phyloP scores from a whole-genome alignment of 2,888 invertebrate genomes.

The Ochropacha duplaris region DNA sequence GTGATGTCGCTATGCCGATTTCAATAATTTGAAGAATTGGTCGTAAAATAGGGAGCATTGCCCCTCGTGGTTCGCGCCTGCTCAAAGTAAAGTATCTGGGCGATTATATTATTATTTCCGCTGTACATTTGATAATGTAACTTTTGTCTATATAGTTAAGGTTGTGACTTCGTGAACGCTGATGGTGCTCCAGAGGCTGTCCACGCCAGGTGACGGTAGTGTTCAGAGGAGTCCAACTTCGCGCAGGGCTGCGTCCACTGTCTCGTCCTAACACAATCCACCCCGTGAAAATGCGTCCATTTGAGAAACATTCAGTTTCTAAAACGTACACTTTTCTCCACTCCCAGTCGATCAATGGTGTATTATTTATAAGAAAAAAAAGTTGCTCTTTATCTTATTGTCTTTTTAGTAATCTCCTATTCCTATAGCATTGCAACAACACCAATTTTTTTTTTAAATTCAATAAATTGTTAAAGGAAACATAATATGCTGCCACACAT shows the following conservation, averaged over 20 bases:
- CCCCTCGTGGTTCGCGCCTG: too few species aligned
- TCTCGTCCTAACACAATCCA: conserved; percentile 88
- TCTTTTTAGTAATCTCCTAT: neutral
- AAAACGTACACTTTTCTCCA: neutral
- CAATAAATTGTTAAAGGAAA: too few species aligned
- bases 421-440: neutral
- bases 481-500: neutral
- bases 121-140: neutral
- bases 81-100: neutral
- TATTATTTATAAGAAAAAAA: too few species aligned
- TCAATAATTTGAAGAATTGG: too few species aligned
- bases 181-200: conserved; percentile 14
- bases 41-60: too few species aligned
- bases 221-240: conserved; percentile 95
- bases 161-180: conserved; percentile 13
- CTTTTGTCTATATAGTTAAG: neutral
- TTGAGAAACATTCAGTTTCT: conserved; percentile 11
- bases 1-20: too few species aligned
- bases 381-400: neutral
- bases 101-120: neutral
- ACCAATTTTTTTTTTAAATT: neutral
- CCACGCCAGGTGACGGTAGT: conserved; percentile 20
- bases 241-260: conserved; percentile 95
- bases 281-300: conserved; percentile 43
- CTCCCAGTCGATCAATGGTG: conserved; percentile 1